Base-by-base conservation (phyloP, 1,140 invertebrate genomes). In the Tyrophagus putrescentiae region DNA sequence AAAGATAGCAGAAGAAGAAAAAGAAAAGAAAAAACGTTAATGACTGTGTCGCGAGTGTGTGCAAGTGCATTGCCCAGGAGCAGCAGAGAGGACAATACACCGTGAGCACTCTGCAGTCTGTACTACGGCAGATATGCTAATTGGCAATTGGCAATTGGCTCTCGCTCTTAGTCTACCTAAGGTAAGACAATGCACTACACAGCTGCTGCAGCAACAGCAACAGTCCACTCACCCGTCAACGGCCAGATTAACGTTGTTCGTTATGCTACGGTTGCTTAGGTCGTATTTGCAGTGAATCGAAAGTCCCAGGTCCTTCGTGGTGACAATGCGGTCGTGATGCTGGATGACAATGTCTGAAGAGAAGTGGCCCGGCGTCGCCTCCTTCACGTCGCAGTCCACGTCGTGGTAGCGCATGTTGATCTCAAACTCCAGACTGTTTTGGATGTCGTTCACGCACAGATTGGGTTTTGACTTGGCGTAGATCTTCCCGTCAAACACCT, bases 261-360 rank as follows among this genome's bases (percentile, higher is more conserved):
- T 84, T 6, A 94, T 87, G 28, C 85, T 90, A 73, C 89, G 90
- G 72, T 94, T 93, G 60, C 84, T 87, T 39, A 93, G 77, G 71
- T 93, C 88, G 71, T 92, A 93, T 69, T 91, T 87, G 71, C 90
- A 93, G 62, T 87, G 87, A 28, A 93, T 84, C 4, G 87, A 87
- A 27, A 93, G 76, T 2, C 88, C 89, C 65, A 93, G 77, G 78
- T 93, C 89, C 5, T 87, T 87, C 42, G 87, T 90, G 39, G 90
- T 94, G 44, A 94, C 87, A 65, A 94, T 92, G 62, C 86, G 89
- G 70, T 93, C 88, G 72, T 94, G 89, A 72, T 93, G 88, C 70
- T 94, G 88, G 66, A 91, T 90, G 33, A 91, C 83, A 13, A 89
- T 84, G 72, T 90, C 87, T 71, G 88, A 90, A 60, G 87, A 73